These are phyloP conservation scores for Calliopsis andreniformis DNA, from an alignment of 1,140 invertebrate genomes.

Conservation along the genomic window DNA sequence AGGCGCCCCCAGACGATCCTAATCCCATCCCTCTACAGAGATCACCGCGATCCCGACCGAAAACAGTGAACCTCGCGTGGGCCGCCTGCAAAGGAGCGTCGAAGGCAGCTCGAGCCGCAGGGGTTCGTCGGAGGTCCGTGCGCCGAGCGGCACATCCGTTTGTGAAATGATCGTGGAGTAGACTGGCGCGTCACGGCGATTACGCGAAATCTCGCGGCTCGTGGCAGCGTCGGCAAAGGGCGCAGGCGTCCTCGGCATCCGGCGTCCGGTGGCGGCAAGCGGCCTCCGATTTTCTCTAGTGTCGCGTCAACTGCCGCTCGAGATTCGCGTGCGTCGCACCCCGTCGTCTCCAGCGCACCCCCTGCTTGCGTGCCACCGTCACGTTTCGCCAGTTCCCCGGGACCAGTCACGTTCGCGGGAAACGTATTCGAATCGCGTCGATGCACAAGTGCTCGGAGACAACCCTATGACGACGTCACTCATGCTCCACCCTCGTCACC, in stretches of 20 bases:
- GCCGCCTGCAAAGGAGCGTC: too few species aligned
- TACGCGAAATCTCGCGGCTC: constrained; percentile 56
- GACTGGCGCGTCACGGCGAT: constrained; percentile 46
- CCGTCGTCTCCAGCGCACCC: constrained; percentile 28
- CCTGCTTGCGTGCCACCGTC: constrained; percentile 41
- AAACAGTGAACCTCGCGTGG: too few species aligned
- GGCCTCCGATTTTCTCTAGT: constrained; percentile 71
- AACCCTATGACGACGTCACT: background rate
- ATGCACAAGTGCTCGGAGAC: background rate
- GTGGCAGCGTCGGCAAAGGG: constrained; percentile 51
- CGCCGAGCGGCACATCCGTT: background rate
- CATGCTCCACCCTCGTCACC: background rate
- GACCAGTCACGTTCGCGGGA: background rate
- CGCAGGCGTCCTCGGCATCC: constrained; percentile 73
- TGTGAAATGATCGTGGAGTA: constrained; percentile 15
- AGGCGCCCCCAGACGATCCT: too few species aligned
- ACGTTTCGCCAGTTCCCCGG: constrained; percentile 12
- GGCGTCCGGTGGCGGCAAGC: constrained; percentile 69
- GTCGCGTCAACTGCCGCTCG: constrained; percentile 75
- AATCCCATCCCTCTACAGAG: too few species aligned
- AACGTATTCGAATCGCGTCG: background rate
- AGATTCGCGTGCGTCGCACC: constrained; percentile 64
- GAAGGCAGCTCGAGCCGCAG: too few species aligned
- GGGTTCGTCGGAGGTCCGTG: too few species aligned
- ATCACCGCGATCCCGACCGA: too few species aligned